Evolutionary conservation across 2,113 vertebrate genomes (phyloP).

Genomic region (Phainopepla nitens): DNA sequence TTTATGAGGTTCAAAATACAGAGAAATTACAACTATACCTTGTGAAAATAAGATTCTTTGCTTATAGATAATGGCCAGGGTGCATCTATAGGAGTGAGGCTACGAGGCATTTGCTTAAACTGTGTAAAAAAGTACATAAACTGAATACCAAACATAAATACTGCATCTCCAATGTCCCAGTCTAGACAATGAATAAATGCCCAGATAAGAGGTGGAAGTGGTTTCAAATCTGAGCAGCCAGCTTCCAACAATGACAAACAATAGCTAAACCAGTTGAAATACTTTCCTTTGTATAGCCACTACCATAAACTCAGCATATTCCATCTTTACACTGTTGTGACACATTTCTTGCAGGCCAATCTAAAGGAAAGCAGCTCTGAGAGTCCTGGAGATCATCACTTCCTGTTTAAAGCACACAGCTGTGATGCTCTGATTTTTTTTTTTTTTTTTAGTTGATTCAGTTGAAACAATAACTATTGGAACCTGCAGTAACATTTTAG

Average conservation of each 20-base stretch:
- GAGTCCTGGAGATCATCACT: not conserved
- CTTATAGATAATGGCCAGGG: not conserved
- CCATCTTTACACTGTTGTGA: not conserved
- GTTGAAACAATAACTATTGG: not conserved
- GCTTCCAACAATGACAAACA: not conserved
- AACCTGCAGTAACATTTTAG: not conserved
- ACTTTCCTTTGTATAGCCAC: not conserved
- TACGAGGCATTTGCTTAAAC: not conserved
- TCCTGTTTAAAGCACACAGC: not conserved
- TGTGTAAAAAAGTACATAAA: not conserved
- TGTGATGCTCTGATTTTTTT: not conserved
- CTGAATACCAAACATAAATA: not conserved
- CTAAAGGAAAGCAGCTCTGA: not conserved
- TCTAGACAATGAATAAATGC: not conserved
- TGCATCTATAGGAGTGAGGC: not conserved
- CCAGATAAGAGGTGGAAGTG: not conserved
- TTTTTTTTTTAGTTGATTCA: not conserved
- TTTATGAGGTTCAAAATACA: not conserved
- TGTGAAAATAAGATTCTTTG: not conserved
- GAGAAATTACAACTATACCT: not conserved
- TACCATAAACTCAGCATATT: not conserved
- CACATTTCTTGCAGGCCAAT: not conserved
- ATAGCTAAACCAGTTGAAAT: not conserved
- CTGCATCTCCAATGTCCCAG: not conserved
- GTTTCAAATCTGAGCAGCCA: not conserved